Evolutionary conservation across 92 coral and sea anemone genomes (phyloP), one percentile per base, ranked within the genome.

Genomic region (Paragorgia papillata): DNA sequence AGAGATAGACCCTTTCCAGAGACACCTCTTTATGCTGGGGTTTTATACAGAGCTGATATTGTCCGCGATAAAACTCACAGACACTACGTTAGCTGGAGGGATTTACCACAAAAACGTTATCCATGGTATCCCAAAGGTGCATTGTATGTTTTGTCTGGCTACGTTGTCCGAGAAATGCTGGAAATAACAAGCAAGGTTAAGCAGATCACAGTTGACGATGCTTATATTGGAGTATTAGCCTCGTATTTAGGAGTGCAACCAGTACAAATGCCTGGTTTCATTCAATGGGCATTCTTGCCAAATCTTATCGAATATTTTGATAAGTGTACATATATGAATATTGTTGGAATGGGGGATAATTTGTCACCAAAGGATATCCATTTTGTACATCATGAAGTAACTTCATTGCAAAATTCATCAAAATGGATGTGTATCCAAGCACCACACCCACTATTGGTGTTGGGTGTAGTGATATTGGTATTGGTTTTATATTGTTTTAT

Each of bases 121-220:
- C 98, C 98, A 0, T 40, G 49, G 49, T 94, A 84, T 21, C 92
- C 95, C 70, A 94, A 88, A 63, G 98, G 98, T 0, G 82, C 95
- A 17, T 82, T 86, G 79, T 71, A 61, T 46, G 83, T 94, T 0
- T 7, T 94, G 26, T 94, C 98, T 20, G 82, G 91, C 6, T 41
- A 59, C 3, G 50, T 87, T 55, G 60, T 83, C 17, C 48, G 44
- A 21, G 57, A 87, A 29, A 37, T 87, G 48, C 14, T 83, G 18
- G 54, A 35, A 3, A 34, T 76, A n/a, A 27, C 40, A 15, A 46
- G n/a, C 12, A 74, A 57, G 8, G 73, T 64, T 9, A 53, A 61
- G 6, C 66, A 57, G 80, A 73, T 87, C 50, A 62, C 85, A 30
- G 85, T 87, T 14, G 91, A 87, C 39, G 91, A 87, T 55, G 85